Evolutionary conservation across 2,113 vertebrate genomes (phyloP).

Genomic region (Cyphomyrus discorhynchus): DNA sequence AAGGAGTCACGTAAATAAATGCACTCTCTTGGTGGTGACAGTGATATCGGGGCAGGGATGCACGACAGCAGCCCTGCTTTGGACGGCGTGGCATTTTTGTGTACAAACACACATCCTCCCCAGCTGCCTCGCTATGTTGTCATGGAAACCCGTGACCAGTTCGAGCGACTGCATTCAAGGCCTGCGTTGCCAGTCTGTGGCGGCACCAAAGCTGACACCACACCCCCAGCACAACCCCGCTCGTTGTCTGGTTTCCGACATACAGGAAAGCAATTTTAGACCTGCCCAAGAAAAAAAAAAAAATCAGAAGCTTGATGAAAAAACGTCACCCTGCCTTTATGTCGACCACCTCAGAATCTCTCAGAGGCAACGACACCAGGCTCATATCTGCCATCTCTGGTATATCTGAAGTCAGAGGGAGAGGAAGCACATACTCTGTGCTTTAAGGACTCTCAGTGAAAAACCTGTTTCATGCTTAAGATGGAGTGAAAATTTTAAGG

Average conservation of each 20-base stretch:
- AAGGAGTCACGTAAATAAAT: no score
- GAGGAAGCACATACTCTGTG: not conserved
- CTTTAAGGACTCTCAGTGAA: not conserved
- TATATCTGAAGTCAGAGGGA: not conserved
- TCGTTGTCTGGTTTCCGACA: not conserved
- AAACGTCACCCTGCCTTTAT: not conserved
- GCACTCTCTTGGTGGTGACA: not conserved
- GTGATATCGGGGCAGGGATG: not conserved
- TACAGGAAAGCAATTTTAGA: not conserved
- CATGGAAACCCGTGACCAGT: constrained; percentile 39
- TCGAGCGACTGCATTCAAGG: not conserved
- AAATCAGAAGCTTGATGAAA: not conserved
- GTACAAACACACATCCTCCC: constrained; percentile 11
- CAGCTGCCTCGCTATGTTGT: constrained; percentile 24
- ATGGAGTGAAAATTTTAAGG: not conserved
- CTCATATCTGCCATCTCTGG: not conserved
- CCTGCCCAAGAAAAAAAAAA: not conserved
- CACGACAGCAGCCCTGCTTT: not conserved
- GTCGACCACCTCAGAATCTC: not conserved
- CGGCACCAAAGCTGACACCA: not conserved
- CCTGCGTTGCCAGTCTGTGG: not conserved
- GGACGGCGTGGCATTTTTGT: constrained; percentile 12
- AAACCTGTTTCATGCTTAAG: not conserved
- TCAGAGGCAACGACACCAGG: not conserved
- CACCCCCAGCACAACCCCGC: not conserved